Evolutionary conservation across 2,888 invertebrate genomes (phyloP).

Genomic region (Tachina grossa): DNA sequence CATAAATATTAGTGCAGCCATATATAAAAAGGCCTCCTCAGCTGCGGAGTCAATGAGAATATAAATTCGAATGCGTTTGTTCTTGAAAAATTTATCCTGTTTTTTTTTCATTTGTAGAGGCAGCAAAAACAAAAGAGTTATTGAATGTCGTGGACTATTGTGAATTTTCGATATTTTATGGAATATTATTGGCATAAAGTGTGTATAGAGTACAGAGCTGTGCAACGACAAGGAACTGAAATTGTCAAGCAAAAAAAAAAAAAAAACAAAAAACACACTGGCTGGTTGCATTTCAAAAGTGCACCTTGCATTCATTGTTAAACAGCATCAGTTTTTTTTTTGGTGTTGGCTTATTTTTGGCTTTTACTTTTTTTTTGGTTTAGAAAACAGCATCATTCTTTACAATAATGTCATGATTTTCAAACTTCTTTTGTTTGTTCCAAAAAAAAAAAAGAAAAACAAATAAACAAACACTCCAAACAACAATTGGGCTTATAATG

Average conservation of each 20-base stretch:
- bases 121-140: conserved; percentile 55
- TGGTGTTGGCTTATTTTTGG: background rate
- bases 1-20: conserved; percentile 65
- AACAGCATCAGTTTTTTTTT: conserved; percentile 36
- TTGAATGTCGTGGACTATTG: conserved; percentile 61
- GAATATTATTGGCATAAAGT: conserved; percentile 74
- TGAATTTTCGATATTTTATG: conserved; percentile 74
- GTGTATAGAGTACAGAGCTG: conserved; percentile 19
- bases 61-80: conserved; percentile 41
- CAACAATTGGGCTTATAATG: conserved; percentile 5
- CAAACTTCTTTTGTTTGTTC: conserved; percentile 46
- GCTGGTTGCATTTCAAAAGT: conserved; percentile 64
- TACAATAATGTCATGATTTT: conserved; percentile 71
- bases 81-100: background rate
- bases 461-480: conserved; percentile 1
- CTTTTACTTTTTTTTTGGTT: conserved; percentile 28
- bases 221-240: conserved; percentile 14
- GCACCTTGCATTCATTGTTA: conserved; percentile 71
- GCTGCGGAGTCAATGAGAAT: conserved; percentile 32
- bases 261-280: conserved; percentile 41
- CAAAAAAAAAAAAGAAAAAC: background rate
- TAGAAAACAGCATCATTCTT: conserved; percentile 64
- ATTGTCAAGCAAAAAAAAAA: conserved; percentile 16
- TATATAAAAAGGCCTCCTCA: conserved; percentile 8
- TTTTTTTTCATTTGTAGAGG: background rate